phyloP scores from a whole-genome alignment of 2,888 invertebrate genomes.

The Caenorhabditis panamensis region DNA sequence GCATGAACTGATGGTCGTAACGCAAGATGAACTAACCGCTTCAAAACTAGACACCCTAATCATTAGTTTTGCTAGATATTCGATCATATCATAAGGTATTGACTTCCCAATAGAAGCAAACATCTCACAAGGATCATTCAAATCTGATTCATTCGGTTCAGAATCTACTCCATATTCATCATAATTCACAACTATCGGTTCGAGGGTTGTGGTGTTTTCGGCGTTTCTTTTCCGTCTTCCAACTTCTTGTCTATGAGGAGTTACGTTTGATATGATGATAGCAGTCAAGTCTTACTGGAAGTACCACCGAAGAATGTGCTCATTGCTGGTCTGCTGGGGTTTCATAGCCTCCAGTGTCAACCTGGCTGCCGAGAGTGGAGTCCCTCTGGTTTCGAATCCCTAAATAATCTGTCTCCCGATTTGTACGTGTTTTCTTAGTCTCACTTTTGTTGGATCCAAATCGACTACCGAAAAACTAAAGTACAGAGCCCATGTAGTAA shows the following conservation, averaged over 20 bases:
- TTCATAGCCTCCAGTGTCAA: slow-evolving; percentile 61
- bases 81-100: slow-evolving; percentile 61
- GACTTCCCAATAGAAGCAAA: slow-evolving; percentile 60
- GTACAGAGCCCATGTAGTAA: slow-evolving; percentile 54
- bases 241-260: slow-evolving; percentile 37
- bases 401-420: slow-evolving; percentile 9
- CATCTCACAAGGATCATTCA: slow-evolving; percentile 66
- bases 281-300: no score
- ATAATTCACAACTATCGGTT: slow-evolving; percentile 65
- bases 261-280: no score
- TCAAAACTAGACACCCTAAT: slow-evolving; percentile 67
- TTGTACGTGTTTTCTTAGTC: neutral
- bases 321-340: slow-evolving; percentile 38
- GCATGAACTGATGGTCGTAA: neutral
- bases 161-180: slow-evolving; percentile 70
- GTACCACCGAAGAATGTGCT: slow-evolving; percentile 53
- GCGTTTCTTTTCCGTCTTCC: slow-evolving; percentile 4
- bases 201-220: slow-evolving; percentile 14
- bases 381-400: slow-evolving; percentile 72
- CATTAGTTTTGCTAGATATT: slow-evolving; percentile 65
- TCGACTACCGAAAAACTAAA: slow-evolving; percentile 56
- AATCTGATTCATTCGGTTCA: slow-evolving; percentile 62
- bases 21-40: slow-evolving; percentile 45
- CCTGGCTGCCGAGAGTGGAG: slow-evolving; percentile 56
- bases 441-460: slow-evolving; percentile 65